Percentiles rank a stretch among this genome's conserved stretches.
Conservation (phyloP, 2,888 invertebrate species). For the Amphipyra tragopoginis region DNA sequence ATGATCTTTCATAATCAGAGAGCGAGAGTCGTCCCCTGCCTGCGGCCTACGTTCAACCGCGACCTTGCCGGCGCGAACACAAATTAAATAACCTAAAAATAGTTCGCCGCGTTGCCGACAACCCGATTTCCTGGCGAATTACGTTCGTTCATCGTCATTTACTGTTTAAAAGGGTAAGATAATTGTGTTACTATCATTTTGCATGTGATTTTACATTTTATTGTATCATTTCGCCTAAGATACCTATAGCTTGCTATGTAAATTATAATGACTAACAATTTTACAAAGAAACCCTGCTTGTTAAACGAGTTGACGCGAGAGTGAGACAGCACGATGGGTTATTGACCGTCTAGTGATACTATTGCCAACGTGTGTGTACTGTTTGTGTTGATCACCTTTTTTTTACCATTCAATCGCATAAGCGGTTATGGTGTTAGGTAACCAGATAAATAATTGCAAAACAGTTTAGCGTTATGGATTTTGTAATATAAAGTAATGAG, state of each 20-base stretch:
- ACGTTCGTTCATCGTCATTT: constrained; percentile 38
- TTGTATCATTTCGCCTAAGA: constrained; percentile 7
- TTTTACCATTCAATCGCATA: constrained; percentile 32
- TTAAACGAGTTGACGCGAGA: constrained; percentile 33
- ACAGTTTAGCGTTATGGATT: constrained; percentile 6
- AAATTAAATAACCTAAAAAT: constrained; percentile 69
- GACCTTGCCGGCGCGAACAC: constrained; percentile 63
- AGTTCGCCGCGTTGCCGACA: constrained; percentile 55
- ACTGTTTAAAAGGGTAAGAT: constrained; percentile 56
- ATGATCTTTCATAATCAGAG: constrained; percentile 41
- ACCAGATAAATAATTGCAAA: constrained; percentile 32
- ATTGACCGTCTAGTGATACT: constrained; percentile 49
- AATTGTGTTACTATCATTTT: constrained; percentile 33
- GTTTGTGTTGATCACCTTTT: constrained; percentile 36
- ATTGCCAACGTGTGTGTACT: constrained; percentile 19
- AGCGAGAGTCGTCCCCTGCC: constrained; percentile 38
- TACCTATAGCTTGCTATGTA: constrained; percentile 7
- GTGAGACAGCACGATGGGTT: constrained; percentile 51
- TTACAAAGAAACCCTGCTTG: constrained; percentile 35
- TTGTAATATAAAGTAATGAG: too few relatives aligned
- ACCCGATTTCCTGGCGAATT: constrained; percentile 41
- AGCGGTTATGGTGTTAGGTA: constrained; percentile 22
- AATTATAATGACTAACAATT: background rate
- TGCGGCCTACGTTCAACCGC: constrained; percentile 38
- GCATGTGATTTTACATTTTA: constrained; percentile 11